Percentiles rank a stretch among this genome's conserved stretches.
Evolutionary conservation across 2,888 invertebrate species (phyloP).

Genomic region (Apocheima hispidaria): DNA sequence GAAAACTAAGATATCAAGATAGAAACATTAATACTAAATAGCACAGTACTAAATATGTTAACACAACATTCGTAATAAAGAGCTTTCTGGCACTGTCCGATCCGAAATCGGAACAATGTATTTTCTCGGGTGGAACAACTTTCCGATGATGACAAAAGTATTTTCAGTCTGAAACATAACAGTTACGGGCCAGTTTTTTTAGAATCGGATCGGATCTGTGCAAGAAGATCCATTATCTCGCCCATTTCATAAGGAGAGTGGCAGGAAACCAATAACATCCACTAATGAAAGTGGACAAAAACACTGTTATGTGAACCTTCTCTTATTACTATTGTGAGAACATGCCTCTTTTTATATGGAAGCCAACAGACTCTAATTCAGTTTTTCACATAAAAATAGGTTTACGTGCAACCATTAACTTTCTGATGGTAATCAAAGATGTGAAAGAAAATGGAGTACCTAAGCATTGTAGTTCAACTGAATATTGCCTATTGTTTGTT

Average conservation of each 20-base stretch:
- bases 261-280: conserved; percentile 56
- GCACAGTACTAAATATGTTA: conserved; percentile 21
- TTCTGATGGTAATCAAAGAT: too few relatives aligned
- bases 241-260: conserved; percentile 21
- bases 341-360: conserved; percentile 9
- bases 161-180: background rate
- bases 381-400: background rate
- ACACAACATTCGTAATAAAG: background rate
- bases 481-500: too few relatives aligned
- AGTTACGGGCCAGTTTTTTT: background rate
- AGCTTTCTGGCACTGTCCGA: conserved; percentile 3
- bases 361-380: background rate
- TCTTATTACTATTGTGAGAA: conserved; percentile 40
- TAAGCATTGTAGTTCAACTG: too few relatives aligned
- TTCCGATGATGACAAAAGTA: background rate
- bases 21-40: conserved; percentile 17
- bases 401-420: background rate
- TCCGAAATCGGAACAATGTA: conserved; percentile 1
- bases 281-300: conserved; percentile 70
- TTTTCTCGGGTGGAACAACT: background rate
- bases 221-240: conserved; percentile 5
- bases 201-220: conserved; percentile 7
- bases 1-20: conserved; percentile 17
- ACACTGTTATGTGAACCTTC: conserved; percentile 50
- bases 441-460: too few relatives aligned